These are phyloP conservation scores for Vombatus ursinus DNA, from an alignment of 2,113 vertebrate genomes.

Conservation along the genomic window DNA sequence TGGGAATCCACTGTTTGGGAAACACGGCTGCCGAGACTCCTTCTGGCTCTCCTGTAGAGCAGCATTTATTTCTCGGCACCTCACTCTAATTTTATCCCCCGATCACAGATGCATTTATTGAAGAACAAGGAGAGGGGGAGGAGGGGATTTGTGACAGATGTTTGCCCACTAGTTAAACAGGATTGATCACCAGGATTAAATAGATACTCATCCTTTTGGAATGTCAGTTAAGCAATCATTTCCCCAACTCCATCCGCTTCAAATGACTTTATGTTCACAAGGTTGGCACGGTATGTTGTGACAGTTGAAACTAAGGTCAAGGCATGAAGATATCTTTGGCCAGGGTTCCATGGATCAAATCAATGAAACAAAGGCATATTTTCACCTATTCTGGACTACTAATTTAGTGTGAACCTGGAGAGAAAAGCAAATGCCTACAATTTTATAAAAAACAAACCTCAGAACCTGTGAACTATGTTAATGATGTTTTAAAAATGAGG, in stretches of 20 bases:
- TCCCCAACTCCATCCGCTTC: neutral
- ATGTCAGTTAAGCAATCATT: neutral
- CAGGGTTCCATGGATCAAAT: slow-evolving; percentile 17
- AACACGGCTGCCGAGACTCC: neutral
- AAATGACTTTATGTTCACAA: neutral
- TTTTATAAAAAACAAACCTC: slow-evolving; percentile 21
- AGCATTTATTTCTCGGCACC: neutral
- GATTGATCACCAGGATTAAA: neutral
- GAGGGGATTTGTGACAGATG: neutral
- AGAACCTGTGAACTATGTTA: slow-evolving; percentile 17
- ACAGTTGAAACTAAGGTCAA: neutral
- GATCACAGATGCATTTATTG: neutral
- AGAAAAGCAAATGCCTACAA: slow-evolving; percentile 41
- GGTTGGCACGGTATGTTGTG: rapidly evolving
- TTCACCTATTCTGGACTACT: slow-evolving; percentile 5
- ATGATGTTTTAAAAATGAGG: slow-evolving; percentile 45
- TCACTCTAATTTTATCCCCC: neutral
- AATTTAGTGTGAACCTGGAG: neutral
- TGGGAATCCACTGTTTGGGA: neutral
- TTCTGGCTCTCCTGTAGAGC: neutral
- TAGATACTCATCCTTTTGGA: neutral
- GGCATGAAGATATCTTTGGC: neutral
- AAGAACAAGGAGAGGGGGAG: neutral
- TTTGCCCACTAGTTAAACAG: neutral
- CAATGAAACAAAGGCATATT: neutral